A percentile compares a stretch with the other conserved stretches of the same genome.
These are phyloP conservation scores for Mechanitis mazaeus DNA, from an alignment of 2,888 invertebrate species.

Conservation along the genomic window DNA sequence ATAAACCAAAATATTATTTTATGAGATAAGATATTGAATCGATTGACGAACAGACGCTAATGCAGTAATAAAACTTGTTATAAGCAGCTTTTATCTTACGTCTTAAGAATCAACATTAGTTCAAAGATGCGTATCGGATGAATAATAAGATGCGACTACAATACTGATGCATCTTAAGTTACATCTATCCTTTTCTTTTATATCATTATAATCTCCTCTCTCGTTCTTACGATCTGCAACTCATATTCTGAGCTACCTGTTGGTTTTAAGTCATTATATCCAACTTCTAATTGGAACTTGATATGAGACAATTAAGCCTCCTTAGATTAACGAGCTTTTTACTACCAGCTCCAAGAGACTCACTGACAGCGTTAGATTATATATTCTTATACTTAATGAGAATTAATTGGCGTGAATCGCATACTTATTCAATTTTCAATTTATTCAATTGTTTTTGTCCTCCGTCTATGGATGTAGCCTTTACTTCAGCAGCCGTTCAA, in stretches of 20 bases:
- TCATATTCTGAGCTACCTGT: conserved; percentile 35
- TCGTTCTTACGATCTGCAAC: conserved; percentile 28
- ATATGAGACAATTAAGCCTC: conserved; percentile 65
- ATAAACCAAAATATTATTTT: no score
- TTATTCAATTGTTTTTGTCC: conserved; percentile 1
- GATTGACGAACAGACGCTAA: no score
- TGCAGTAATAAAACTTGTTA: no score
- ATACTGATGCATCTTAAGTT: conserved; percentile 21
- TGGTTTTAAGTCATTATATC: conserved; percentile 57
- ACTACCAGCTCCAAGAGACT: conserved; percentile 32
- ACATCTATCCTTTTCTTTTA: conserved; percentile 19
- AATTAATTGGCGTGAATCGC: conserved; percentile 14
- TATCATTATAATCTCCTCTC: conserved; percentile 16
- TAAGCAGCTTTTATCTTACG: background rate
- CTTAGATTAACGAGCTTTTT: conserved; percentile 68
- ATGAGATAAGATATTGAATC: no score
- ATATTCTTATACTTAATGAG: conserved; percentile 11
- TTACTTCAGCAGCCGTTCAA: no score
- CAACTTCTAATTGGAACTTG: conserved; percentile 67
- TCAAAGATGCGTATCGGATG: conserved; percentile 29
- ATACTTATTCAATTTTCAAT: conserved; percentile 4
- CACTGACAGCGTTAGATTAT: conserved; percentile 13
- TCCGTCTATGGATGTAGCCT: conserved; percentile 1
- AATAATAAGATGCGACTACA: conserved; percentile 28
- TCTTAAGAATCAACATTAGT: conserved; percentile 27